These are phyloP conservation scores for Corynorhinus townsendii DNA, from an alignment of 2,113 vertebrate species.

Conservation along the genomic window DNA sequence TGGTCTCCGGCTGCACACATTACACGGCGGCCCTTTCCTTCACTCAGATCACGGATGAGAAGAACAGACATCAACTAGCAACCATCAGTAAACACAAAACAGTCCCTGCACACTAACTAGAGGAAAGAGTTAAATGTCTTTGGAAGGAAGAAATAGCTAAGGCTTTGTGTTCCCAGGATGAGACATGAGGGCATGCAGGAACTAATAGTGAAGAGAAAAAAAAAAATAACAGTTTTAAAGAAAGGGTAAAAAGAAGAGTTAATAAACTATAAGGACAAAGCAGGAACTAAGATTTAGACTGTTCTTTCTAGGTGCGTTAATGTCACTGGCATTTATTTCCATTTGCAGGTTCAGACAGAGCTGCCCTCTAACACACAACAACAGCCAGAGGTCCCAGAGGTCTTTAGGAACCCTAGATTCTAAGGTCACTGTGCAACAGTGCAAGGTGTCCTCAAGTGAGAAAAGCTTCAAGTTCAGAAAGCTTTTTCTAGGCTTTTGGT, in stretches of 20 bases:
- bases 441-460: neutral
- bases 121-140: neutral
- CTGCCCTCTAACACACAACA: neutral
- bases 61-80: neutral
- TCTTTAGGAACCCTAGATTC: neutral
- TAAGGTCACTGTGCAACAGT: neutral
- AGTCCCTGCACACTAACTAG: too few species aligned
- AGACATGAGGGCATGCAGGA: neutral
- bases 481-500: neutral
- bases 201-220: neutral
- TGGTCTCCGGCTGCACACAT: too few species aligned
- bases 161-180: neutral
- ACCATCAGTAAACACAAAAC: neutral
- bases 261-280: neutral
- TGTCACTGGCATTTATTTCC: neutral
- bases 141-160: neutral
- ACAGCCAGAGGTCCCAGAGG: neutral
- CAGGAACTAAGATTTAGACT: neutral
- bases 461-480: conserved; percentile 1
- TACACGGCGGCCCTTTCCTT: neutral
- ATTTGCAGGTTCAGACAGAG: neutral
- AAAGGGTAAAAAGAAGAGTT: neutral
- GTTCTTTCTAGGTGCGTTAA: neutral
- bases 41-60: neutral
- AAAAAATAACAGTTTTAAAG: neutral